phyloP scores from a whole-genome alignment of 1,140 invertebrate genomes.

The Magallana gigas region DNA sequence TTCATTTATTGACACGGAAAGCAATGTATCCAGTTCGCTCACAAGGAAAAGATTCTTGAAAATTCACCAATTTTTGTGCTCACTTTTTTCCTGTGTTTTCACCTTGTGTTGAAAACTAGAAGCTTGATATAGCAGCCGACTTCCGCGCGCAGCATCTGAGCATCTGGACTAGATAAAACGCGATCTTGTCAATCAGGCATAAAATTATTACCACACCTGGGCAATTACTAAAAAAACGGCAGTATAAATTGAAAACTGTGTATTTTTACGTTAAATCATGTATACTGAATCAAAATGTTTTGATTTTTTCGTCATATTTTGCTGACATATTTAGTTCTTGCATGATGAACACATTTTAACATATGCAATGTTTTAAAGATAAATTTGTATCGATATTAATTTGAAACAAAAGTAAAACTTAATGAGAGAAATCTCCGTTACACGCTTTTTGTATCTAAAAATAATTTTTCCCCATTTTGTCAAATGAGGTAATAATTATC shows the following conservation, averaged over 20 bases:
- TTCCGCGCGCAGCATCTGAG: not conserved
- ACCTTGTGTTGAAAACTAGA: constrained; percentile 22
- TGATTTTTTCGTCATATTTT: not conserved
- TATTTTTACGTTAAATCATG: not conserved
- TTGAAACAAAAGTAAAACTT: not conserved
- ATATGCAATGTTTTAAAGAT: not conserved
- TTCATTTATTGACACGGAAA: not conserved
- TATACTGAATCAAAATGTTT: not conserved
- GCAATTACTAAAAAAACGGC: not conserved
- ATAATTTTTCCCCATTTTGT: no score
- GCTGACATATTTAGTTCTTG: not conserved
- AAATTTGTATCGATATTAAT: not conserved
- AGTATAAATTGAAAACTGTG: not conserved
- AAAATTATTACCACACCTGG: constrained; percentile 33
- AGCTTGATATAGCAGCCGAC: not conserved
- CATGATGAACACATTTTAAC: no score
- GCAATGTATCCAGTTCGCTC: constrained; percentile 32
- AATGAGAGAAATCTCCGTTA: no score
- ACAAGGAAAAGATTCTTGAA: constrained; percentile 17
- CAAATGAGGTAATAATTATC: no score
- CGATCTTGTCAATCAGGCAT: constrained; percentile 29
- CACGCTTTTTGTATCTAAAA: no score
- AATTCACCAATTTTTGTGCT: constrained; percentile 6
- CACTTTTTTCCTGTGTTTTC: not conserved
- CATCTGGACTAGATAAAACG: constrained; percentile 18